Evolutionary conservation across 64 coral and sea anemone genomes (phyloP).

Genomic region (Stichodactyla mertensii): DNA sequence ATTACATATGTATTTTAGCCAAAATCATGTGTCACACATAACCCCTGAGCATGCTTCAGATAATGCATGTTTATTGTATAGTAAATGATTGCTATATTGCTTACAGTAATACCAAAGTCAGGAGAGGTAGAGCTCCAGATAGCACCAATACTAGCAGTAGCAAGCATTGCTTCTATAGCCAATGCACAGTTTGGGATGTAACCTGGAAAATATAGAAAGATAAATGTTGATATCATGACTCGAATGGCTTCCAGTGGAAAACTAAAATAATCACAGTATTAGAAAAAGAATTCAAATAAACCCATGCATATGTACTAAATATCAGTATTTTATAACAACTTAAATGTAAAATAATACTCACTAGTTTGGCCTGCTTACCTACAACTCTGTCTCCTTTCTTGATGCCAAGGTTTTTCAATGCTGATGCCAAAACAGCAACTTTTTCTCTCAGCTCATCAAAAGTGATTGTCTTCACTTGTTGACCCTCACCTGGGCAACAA

Average conservation of each 20-base stretch:
- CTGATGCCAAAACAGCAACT: constrained; percentile 74
- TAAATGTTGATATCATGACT: no score
- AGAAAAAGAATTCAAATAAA: no score
- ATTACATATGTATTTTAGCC: no score
- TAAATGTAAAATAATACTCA: no score
- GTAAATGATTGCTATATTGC: background rate
- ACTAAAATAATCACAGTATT: no score
- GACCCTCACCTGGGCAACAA: constrained; percentile 59
- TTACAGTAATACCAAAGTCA: constrained; percentile 88
- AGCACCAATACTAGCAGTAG: constrained; percentile 87
- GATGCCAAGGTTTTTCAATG: constrained; percentile 77
- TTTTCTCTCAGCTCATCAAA: constrained; percentile 62
- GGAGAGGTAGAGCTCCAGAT: constrained; percentile 99
- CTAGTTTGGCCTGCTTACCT: constrained; percentile 25
- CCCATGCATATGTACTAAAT: no score
- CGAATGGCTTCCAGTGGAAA: no score
- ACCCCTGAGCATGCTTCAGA: no score
- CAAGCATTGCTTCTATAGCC: constrained; percentile 87
- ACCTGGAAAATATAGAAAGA: constrained; percentile 46
- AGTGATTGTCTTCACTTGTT: constrained; percentile 59
- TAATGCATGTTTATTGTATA: no score
- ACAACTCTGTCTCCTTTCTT: constrained; percentile 93
- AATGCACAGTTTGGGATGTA: constrained; percentile 96
- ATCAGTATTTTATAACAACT: no score
- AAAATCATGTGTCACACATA: no score